Conservation (phyloP, 2,888 invertebrate genomes). For the Papilio elwesi region DNA sequence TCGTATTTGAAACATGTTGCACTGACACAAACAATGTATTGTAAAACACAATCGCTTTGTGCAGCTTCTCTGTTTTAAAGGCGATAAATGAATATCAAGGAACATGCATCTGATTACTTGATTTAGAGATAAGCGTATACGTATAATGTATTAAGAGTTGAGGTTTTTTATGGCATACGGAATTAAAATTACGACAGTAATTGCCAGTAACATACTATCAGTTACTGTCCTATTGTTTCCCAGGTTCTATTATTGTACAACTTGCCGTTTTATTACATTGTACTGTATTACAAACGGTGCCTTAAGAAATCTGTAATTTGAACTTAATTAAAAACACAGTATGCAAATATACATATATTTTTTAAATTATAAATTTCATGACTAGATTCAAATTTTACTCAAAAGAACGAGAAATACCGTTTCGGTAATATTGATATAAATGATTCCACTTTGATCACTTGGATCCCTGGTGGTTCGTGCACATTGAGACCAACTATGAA, state of each 20-base stretch:
- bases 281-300: not conserved
- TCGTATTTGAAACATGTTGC: too few relatives aligned
- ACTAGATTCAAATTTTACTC: too few relatives aligned
- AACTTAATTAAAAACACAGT: too few relatives aligned
- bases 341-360: too few relatives aligned
- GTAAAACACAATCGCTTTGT: not conserved
- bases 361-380: too few relatives aligned
- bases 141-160: not conserved
- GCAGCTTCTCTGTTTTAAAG: not conserved
- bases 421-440: too few relatives aligned
- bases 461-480: too few relatives aligned
- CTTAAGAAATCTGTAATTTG: not conserved
- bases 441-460: too few relatives aligned
- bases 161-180: slow-evolving; percentile 24
- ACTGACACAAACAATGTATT: not conserved
- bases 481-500: too few relatives aligned
- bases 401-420: too few relatives aligned
- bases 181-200: slow-evolving; percentile 21
- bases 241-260: slow-evolving; percentile 17
- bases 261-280: slow-evolving; percentile 5
- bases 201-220: slow-evolving; percentile 29
- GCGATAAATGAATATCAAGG: not conserved
- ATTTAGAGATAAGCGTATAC: slow-evolving; percentile 4
- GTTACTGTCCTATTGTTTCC: slow-evolving; percentile 29
- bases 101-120: slow-evolving; percentile 5